A percentile compares a stretch with the other conserved stretches of the same genome.
These are phyloP conservation scores for Brachystomella parvula DNA, from an alignment of 1,140 invertebrate genomes.

Conservation along the genomic window DNA sequence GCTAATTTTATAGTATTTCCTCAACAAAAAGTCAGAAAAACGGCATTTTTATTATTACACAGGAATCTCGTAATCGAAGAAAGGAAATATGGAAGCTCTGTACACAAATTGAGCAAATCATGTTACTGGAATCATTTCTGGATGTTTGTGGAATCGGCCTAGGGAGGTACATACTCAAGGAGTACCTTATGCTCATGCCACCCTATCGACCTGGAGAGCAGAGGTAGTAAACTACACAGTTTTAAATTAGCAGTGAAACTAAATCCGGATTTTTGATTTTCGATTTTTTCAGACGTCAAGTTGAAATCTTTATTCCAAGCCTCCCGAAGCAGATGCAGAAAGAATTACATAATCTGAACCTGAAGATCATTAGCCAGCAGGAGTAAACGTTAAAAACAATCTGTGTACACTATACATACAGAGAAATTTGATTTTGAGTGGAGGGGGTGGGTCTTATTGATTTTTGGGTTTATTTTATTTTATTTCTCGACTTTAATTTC, in stretches of 20 bases:
- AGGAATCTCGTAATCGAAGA: neutral
- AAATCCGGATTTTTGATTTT: neutral
- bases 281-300: neutral
- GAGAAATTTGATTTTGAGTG: too few relatives aligned
- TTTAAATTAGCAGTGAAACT: too few relatives aligned
- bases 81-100: constrained; percentile 3
- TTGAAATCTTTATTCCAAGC: constrained; percentile 7
- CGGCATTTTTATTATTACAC: neutral
- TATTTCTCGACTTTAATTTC: neutral
- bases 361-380: neutral
- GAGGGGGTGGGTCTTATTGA: too few relatives aligned
- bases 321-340: constrained; percentile 9
- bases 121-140: constrained; percentile 7
- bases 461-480: too few relatives aligned
- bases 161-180: neutral
- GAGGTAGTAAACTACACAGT: neutral
- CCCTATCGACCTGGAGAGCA: neutral
- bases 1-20: neutral
- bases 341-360: constrained; percentile 3
- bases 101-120: constrained; percentile 2
- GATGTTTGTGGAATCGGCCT: neutral
- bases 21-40: neutral
- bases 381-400: neutral
- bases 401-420: neutral
- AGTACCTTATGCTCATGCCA: neutral